Percentiles rank a stretch among this genome's conserved stretches.
Evolutionary conservation across 2,888 invertebrate genomes (phyloP).

Genomic region (Morpho helenor): DNA sequence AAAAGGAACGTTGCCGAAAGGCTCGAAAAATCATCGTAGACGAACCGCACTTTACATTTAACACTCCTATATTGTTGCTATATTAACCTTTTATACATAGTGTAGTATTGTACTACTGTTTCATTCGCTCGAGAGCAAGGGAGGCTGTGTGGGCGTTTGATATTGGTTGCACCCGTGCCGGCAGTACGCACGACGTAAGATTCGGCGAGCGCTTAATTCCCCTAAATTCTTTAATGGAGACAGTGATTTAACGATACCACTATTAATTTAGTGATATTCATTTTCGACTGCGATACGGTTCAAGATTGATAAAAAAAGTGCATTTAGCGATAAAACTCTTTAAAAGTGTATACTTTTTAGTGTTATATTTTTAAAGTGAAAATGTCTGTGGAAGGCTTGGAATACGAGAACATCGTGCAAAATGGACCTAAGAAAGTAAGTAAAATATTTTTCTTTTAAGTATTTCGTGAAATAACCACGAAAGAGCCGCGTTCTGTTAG

Average conservation of each 20-base stretch:
- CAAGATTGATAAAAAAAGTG: constrained; percentile 22
- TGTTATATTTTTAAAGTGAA: constrained; percentile 51
- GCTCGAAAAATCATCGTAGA: constrained; percentile 35
- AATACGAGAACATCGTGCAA: constrained; percentile 82
- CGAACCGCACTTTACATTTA: constrained; percentile 47
- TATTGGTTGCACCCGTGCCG: constrained; percentile 61
- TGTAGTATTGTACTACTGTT: constrained; percentile 37
- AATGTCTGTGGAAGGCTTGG: constrained; percentile 81
- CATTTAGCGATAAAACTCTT: constrained; percentile 23
- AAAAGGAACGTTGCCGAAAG: constrained; percentile 20
- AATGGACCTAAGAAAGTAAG: constrained; percentile 83
- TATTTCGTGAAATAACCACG: constrained; percentile 3
- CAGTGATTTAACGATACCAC: constrained; percentile 54
- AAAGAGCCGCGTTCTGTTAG: constrained; percentile 9
- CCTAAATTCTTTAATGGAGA: constrained; percentile 52
- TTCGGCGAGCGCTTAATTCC: constrained; percentile 49
- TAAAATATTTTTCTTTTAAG: constrained; percentile 32
- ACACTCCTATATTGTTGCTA: constrained; percentile 28
- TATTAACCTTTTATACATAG: constrained; percentile 52
- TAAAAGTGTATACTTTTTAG: constrained; percentile 49
- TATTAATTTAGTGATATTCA: constrained; percentile 46
- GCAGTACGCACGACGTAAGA: constrained; percentile 54
- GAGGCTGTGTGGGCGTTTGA: constrained; percentile 71
- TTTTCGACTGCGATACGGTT: constrained; percentile 17
- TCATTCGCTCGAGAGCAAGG: constrained; percentile 61